phyloP scores from a whole-genome alignment of 2,888 invertebrate genomes.

The Eilema depressum region DNA sequence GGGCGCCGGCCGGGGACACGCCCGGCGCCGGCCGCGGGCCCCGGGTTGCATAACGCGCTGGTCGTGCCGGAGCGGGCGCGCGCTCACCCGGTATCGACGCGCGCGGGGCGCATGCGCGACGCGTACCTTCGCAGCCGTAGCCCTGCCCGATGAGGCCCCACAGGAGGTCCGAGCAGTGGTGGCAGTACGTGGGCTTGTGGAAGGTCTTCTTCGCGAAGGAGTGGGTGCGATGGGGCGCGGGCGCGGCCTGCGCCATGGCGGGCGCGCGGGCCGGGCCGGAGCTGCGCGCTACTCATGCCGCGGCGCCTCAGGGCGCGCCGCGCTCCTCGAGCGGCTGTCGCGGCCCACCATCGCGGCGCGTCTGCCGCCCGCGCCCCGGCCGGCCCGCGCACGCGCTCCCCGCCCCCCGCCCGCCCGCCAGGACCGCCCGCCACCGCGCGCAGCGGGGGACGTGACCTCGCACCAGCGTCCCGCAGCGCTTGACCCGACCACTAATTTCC shows the following conservation, averaged over 20 bases:
- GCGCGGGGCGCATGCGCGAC: constrained; percentile 81
- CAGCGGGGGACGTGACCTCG: not conserved
- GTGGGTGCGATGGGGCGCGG: constrained; percentile 91
- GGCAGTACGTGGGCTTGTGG: constrained; percentile 99
- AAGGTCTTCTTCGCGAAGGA: constrained; percentile 99
- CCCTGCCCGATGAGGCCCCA: constrained; percentile 99
- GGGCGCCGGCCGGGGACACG: constrained; percentile 43
- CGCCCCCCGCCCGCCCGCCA: constrained; percentile 1
- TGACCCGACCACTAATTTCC: not conserved
- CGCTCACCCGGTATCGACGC: constrained; percentile 79
- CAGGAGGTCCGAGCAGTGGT: constrained; percentile 99
- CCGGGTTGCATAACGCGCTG: constrained; percentile 75
- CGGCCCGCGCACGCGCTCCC: constrained; percentile 53
- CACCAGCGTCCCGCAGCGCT: not conserved
- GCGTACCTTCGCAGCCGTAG: constrained; percentile 99
- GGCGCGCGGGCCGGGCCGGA: constrained; percentile 85
- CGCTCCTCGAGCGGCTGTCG: constrained; percentile 87
- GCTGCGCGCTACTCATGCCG: constrained; percentile 86
- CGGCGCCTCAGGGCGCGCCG: constrained; percentile 87
- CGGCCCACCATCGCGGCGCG: constrained; percentile 87
- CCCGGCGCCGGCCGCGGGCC: constrained; percentile 62
- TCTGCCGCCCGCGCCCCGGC: constrained; percentile 76
- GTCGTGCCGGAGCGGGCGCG: constrained; percentile 74
- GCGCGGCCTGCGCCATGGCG: constrained; percentile 87
- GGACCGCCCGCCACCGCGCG: not conserved